phyloP scores from a whole-genome alignment of 92 coral and sea anemone species.

The Porites rus region DNA sequence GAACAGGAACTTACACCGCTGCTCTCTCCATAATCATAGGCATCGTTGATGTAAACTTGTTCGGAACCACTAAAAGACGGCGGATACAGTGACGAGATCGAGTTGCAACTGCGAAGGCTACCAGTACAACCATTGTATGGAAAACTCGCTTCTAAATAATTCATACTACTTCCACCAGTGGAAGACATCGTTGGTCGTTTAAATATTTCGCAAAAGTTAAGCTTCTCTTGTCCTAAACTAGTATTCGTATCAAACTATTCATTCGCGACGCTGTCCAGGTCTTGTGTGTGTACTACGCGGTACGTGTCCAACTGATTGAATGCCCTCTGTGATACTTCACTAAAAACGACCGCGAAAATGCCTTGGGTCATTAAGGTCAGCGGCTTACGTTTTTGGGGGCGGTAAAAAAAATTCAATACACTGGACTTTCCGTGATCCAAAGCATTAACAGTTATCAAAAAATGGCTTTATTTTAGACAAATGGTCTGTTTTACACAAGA shows the following conservation, averaged over 20 bases:
- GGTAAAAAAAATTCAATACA: no score
- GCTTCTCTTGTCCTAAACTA: conserved; percentile 19
- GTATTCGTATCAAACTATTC: neutral
- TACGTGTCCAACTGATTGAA: no score
- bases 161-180: conserved; percentile 8
- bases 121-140: neutral
- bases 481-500: no score
- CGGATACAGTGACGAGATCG: conserved; percentile 3
- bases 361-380: no score
- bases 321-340: no score
- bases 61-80: neutral
- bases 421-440: no score
- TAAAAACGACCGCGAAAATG: no score
- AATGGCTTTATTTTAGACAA: no score
- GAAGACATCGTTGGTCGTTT: conserved; percentile 27
- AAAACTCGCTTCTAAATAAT: conserved; percentile 1
- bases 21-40: conserved; percentile 15
- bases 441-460: no score
- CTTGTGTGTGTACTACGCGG: no score
- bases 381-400: no score
- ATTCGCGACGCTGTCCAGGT: neutral
- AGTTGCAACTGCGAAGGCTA: conserved; percentile 20
- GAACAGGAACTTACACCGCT: neutral
- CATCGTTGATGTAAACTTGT: conserved; percentile 20
- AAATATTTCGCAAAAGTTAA: conserved; percentile 29